Percentiles rank a stretch among this genome's conserved stretches.
These are phyloP conservation scores for Tarsius wallacei DNA, from an alignment of 2,797 vertebrate species.

Conservation along the genomic window DNA sequence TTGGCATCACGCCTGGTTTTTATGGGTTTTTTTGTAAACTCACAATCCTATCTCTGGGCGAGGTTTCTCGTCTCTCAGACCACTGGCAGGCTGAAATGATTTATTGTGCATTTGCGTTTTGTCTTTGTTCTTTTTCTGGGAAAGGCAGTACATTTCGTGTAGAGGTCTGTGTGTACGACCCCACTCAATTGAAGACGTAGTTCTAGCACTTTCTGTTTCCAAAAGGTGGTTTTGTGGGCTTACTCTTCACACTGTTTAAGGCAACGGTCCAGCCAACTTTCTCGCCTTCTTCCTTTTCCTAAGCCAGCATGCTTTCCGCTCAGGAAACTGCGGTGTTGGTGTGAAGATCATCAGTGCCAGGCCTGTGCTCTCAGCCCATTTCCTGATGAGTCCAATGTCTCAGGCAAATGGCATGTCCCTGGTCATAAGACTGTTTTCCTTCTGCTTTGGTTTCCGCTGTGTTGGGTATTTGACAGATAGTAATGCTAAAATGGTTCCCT, in stretches of 20 bases:
- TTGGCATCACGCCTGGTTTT: conserved; percentile 87
- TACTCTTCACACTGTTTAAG: background rate
- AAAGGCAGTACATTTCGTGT: conserved; percentile 65
- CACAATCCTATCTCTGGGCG: conserved; percentile 85
- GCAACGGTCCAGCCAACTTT: background rate
- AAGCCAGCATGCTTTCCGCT: background rate
- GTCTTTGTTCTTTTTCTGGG: conserved; percentile 83
- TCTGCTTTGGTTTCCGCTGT: background rate
- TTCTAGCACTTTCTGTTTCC: background rate
- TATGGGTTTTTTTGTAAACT: conserved; percentile 85
- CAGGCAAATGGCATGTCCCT: background rate
- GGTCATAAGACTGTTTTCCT: fast-evolving
- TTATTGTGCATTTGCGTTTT: conserved; percentile 40
- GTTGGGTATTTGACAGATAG: fast-evolving
- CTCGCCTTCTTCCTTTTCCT: fast-evolving
- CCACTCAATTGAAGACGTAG: fast-evolving
- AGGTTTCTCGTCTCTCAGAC: conserved; percentile 85
- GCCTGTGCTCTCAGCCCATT: background rate
- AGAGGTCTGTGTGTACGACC: background rate
- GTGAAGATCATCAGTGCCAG: background rate
- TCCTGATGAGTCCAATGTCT: fast-evolving
- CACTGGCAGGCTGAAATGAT: conserved; percentile 83
- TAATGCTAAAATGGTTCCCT: fast-evolving
- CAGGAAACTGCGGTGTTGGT: fast-evolving
- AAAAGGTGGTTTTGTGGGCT: background rate